Evolutionary conservation across 2,797 vertebrate species (phyloP).

Genomic region (Ptychadena robeensis): DNA sequence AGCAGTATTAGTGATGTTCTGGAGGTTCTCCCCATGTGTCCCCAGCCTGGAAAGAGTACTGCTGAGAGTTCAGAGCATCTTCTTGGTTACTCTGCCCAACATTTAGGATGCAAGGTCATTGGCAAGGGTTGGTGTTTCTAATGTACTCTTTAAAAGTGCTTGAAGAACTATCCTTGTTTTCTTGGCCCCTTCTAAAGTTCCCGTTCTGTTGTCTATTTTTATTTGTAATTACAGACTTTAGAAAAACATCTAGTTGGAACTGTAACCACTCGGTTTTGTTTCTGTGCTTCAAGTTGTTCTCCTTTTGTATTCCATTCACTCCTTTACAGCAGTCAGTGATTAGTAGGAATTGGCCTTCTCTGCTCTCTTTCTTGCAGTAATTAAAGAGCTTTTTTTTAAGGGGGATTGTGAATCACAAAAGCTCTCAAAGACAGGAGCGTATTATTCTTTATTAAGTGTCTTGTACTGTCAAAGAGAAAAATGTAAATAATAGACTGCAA

Average conservation of each 20-base stretch:
- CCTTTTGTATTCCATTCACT: conserved; percentile 60
- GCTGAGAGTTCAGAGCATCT: background rate
- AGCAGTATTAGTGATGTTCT: background rate
- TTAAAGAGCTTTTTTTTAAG: conserved; percentile 57
- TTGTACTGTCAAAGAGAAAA: conserved; percentile 29
- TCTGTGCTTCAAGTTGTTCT: conserved; percentile 37
- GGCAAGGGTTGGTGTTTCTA: background rate
- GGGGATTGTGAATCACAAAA: conserved; percentile 49
- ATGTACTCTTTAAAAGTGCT: conserved; percentile 40
- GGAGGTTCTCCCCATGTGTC: background rate
- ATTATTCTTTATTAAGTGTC: conserved; percentile 35
- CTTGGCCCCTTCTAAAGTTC: conserved; percentile 4
- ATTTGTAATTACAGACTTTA: conserved; percentile 57
- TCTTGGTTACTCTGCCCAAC: background rate
- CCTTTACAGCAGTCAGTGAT: conserved; percentile 52
- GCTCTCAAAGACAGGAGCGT: conserved; percentile 36
- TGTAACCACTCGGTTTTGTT: conserved; percentile 31
- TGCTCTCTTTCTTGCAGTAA: conserved; percentile 63
- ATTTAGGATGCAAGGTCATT: conserved; percentile 9
- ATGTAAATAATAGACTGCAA: conserved; percentile 3
- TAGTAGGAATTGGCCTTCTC: conserved; percentile 17
- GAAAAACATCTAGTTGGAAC: conserved; percentile 30
- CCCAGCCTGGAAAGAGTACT: background rate
- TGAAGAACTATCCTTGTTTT: conserved; percentile 31
- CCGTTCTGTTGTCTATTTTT: conserved; percentile 39